phyloP scores from a whole-genome alignment of 2,797 vertebrate species.

The Molossus molossus region DNA sequence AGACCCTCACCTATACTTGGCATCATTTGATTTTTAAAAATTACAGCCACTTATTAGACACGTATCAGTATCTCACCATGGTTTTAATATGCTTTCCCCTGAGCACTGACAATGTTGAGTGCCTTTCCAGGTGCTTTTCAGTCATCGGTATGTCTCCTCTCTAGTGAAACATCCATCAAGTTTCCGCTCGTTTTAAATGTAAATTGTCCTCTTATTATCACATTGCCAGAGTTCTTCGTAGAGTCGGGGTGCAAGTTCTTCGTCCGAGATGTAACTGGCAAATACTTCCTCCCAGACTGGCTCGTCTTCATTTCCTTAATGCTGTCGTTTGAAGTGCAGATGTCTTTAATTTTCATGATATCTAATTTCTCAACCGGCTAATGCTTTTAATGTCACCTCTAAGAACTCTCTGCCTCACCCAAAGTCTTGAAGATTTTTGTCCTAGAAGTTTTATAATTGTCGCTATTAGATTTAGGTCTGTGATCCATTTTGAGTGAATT shows the following conservation, averaged over 20 bases:
- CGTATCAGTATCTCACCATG: neutral
- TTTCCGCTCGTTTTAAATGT: neutral
- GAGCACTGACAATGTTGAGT: neutral
- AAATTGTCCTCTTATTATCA: neutral
- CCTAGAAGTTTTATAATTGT: neutral
- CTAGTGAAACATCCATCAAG: neutral
- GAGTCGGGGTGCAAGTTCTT: neutral
- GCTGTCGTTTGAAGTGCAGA: neutral
- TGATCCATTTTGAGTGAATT: neutral
- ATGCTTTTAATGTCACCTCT: neutral
- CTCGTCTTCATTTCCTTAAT: neutral
- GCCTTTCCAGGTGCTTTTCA: neutral
- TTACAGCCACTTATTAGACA: neutral
- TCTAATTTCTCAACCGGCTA: neutral
- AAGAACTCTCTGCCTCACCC: neutral
- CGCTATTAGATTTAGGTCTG: neutral
- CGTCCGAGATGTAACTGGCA: neutral
- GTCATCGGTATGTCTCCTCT: neutral
- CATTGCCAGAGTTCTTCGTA: neutral
- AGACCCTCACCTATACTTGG: neutral
- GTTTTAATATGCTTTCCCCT: neutral
- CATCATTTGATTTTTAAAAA: neutral
- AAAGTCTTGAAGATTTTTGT: neutral
- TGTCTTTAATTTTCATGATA: slow-evolving; percentile 21
- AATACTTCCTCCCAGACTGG: neutral